phyloP scores from a whole-genome alignment of 2,888 invertebrate genomes.

The Leucoptera coffeella region DNA sequence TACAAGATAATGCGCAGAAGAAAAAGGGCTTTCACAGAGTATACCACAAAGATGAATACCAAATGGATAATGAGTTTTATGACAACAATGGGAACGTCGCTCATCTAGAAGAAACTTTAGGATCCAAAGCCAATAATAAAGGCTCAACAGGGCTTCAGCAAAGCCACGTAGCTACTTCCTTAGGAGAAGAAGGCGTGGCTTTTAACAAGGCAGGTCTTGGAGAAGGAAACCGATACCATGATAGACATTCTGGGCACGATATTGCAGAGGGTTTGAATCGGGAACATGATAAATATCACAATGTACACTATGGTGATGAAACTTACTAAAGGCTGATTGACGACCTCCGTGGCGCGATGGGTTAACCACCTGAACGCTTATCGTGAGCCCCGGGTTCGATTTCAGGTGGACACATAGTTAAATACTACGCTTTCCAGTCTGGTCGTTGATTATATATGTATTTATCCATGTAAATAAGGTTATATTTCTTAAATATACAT shows the following conservation, averaged over 20 bases:
- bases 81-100: conserved; percentile 23
- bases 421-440: no score
- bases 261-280: conserved; percentile 10
- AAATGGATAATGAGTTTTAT: conserved; percentile 32
- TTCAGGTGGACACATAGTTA: no score
- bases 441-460: no score
- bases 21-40: conserved; percentile 28
- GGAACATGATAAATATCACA: no score
- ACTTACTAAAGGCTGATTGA: no score
- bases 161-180: conserved; percentile 15
- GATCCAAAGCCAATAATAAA: conserved; percentile 14
- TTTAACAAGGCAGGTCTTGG: conserved; percentile 12
- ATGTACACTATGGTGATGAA: no score
- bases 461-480: no score
- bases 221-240: conserved; percentile 11
- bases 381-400: no score
- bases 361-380: no score
- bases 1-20: conserved; percentile 25
- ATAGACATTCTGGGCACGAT: conserved; percentile 12
- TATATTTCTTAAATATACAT: no score
- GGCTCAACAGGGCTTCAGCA: conserved; percentile 18
- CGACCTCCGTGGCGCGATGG: no score
- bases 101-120: conserved; percentile 17
- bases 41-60: conserved; percentile 37
- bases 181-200: conserved; percentile 13